phyloP scores from a whole-genome alignment of 2,113 vertebrate genomes.

The Leptobrachium leishanense region DNA sequence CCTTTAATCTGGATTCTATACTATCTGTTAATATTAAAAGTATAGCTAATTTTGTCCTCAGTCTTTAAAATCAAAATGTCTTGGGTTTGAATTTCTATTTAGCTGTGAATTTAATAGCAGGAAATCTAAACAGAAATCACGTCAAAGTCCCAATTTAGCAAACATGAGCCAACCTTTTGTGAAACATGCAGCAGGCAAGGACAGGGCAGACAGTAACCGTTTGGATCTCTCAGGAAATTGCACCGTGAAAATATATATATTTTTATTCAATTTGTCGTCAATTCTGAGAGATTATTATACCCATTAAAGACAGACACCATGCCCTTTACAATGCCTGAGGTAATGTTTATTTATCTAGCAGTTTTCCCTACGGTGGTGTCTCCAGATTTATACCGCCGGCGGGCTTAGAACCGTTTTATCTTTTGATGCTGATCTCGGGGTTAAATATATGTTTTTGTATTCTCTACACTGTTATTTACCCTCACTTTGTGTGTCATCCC shows the following conservation, averaged over 20 bases:
- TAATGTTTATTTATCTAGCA: constrained; percentile 12
- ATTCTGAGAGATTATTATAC: constrained; percentile 14
- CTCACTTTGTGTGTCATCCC: too few species aligned
- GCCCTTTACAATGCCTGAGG: constrained; percentile 6
- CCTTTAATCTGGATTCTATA: too few species aligned
- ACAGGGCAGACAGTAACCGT: not conserved
- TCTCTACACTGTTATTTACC: too few species aligned
- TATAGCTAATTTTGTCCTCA: too few species aligned
- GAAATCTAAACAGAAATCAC: not conserved
- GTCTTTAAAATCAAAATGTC: not conserved
- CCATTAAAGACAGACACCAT: constrained; percentile 8
- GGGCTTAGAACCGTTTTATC: constrained; percentile 1
- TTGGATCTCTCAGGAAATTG: constrained; percentile 11
- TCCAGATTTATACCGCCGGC: not conserved
- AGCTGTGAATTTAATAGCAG: not conserved
- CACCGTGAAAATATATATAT: too few species aligned
- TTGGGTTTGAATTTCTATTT: not conserved
- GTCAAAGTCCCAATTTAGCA: not conserved
- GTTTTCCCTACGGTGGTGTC: not conserved
- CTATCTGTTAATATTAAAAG: too few species aligned
- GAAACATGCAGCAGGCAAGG: not conserved
- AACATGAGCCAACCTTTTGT: not conserved
- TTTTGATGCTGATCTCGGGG: constrained; percentile 2
- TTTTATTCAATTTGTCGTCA: constrained; percentile 16
- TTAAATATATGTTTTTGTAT: not conserved